These are phyloP conservation scores for Ataeniobius toweri DNA, from an alignment of 2,797 vertebrate species.

Conservation along the genomic window DNA sequence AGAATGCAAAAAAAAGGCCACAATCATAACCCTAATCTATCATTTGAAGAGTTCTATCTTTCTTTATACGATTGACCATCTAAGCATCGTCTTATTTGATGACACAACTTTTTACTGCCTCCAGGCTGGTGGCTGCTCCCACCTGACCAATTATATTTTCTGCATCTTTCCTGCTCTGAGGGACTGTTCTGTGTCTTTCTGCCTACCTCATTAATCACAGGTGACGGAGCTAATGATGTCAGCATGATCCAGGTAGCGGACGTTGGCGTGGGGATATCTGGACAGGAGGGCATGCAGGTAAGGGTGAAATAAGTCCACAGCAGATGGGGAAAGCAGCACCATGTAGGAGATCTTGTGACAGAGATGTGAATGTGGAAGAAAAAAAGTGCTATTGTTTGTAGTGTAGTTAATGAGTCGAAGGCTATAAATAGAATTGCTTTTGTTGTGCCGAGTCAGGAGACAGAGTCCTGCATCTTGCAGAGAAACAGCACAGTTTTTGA, in stretches of 20 bases:
- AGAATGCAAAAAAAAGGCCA: not conserved
- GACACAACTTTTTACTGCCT: constrained; percentile 1
- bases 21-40: constrained; percentile 1
- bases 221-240: constrained; percentile 98
- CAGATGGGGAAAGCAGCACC: not conserved
- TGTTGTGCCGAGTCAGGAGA: constrained; percentile 48
- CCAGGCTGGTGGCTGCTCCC: not conserved
- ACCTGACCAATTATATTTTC: not conserved
- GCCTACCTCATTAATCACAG: constrained; percentile 73
- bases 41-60: constrained; percentile 13
- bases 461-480: constrained; percentile 25
- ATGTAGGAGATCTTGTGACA: not conserved
- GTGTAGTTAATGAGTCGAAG: constrained; percentile 17
- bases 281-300: constrained; percentile 99
- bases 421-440: constrained; percentile 38
- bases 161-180: constrained; percentile 6
- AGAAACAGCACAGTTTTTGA: constrained; percentile 31
- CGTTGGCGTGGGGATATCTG: constrained; percentile 96
- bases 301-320: constrained; percentile 30
- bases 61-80: constrained; percentile 9
- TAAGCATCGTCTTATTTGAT: constrained; percentile 12
- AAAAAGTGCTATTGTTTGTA: constrained; percentile 18
- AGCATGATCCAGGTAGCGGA: constrained; percentile 99
- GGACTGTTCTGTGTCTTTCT: constrained; percentile 17
- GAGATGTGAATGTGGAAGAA: not conserved